Conservation (phyloP, 2,888 invertebrate species). For the Cephus sareptanus region DNA sequence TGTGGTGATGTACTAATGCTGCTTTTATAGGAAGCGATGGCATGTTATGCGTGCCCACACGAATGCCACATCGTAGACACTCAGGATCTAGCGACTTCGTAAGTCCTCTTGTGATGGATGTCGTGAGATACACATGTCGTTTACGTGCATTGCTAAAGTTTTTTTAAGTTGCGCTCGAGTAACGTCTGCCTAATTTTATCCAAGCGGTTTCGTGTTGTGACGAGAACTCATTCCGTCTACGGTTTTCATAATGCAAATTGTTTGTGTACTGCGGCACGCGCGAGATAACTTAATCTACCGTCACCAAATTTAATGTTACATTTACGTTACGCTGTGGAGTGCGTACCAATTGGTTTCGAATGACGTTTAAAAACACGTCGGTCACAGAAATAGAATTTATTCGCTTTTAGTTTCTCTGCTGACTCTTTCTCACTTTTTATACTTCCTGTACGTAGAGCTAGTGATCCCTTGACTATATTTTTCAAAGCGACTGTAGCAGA, state of each 20-base stretch:
- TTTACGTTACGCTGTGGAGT: neutral
- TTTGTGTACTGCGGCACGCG: slow-evolving; percentile 24
- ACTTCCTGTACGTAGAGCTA: neutral
- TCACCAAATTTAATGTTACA: neutral
- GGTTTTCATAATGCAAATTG: slow-evolving; percentile 11
- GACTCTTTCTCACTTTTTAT: neutral
- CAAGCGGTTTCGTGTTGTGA: neutral
- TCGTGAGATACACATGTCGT: slow-evolving; percentile 16
- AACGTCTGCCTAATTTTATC: neutral
- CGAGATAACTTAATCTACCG: slow-evolving; percentile 25
- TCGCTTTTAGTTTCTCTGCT: neutral
- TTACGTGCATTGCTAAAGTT: neutral
- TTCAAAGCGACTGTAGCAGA: neutral
- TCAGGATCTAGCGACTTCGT: slow-evolving; percentile 63
- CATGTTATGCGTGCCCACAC: slow-evolving; percentile 54
- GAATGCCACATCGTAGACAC: slow-evolving; percentile 56
- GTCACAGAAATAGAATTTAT: neutral
- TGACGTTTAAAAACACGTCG: neutral
- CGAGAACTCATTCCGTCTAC: too few species aligned
- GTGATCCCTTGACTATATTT: neutral
- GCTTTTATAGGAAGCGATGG: slow-evolving; percentile 63
- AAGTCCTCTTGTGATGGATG: slow-evolving; percentile 47
- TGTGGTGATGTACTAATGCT: slow-evolving; percentile 22
- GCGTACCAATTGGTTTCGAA: neutral
- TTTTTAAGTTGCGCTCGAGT: slow-evolving; percentile 12